Conservation (phyloP, 2,113 vertebrate species). For the Archilochus colubris region DNA sequence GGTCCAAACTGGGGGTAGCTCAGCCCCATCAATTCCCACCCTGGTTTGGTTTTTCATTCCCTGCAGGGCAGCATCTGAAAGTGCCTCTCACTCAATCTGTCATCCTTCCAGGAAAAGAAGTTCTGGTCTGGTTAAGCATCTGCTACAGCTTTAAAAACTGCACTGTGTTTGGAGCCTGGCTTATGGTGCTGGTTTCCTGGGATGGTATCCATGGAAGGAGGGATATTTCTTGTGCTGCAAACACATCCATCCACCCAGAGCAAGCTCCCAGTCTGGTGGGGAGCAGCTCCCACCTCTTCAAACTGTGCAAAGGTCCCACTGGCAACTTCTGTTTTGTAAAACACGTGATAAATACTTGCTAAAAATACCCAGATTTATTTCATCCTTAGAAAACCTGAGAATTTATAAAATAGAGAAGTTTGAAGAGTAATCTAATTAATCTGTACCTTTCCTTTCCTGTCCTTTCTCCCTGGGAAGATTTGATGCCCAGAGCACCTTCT, state of each 20-base stretch:
- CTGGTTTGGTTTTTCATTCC: background rate
- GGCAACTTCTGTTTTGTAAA: background rate
- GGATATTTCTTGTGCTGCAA: background rate
- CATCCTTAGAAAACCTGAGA: background rate
- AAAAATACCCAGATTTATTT: background rate
- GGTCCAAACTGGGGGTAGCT: background rate
- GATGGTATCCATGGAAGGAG: background rate
- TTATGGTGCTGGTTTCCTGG: background rate
- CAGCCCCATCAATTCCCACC: background rate
- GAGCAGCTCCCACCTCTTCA: background rate
- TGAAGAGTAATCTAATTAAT: background rate
- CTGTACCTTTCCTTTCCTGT: background rate
- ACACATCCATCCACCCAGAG: fast-evolving
- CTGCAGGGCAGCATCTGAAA: background rate
- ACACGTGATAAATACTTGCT: background rate
- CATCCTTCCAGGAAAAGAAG: background rate
- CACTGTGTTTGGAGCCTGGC: background rate
- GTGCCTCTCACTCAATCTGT: fast-evolving
- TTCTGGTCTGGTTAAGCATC: background rate
- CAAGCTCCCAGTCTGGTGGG: fast-evolving
- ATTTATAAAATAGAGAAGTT: background rate
- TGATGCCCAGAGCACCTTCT: background rate
- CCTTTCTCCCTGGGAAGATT: background rate
- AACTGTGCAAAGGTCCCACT: background rate
- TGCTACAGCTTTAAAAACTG: background rate